Percentiles rank a stretch among this genome's conserved stretches.
Evolutionary conservation across 2,113 vertebrate species (phyloP).

Genomic region (Hyla sarda): DNA sequence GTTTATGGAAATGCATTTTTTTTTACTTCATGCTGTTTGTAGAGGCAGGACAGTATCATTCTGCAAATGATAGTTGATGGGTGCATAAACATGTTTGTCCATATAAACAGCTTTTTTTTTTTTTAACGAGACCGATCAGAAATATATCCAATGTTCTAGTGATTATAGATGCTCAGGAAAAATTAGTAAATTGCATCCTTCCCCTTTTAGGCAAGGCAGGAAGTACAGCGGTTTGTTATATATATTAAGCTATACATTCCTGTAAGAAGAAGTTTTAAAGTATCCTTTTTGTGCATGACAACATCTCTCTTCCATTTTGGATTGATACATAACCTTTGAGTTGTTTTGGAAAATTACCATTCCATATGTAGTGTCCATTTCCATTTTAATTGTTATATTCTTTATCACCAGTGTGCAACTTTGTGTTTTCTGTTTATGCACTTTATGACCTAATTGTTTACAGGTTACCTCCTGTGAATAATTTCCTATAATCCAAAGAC

Average conservation of each 20-base stretch:
- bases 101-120: too few relatives aligned
- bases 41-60: neutral
- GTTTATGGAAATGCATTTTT: neutral
- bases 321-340: neutral
- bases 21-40: neutral
- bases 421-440: neutral
- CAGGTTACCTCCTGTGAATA: too few relatives aligned
- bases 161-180: neutral
- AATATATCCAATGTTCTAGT: neutral
- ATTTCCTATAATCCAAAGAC: neutral
- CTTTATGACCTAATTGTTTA: neutral
- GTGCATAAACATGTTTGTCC: too few relatives aligned
- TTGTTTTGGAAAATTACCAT: neutral
- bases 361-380: neutral
- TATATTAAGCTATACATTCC: neutral
- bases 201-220: neutral
- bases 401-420: neutral
- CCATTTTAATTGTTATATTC: neutral
- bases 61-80: neutral
- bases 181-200: neutral
- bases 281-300: neutral
- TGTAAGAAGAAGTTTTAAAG: neutral
- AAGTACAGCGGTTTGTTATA: neutral
- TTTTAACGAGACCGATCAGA: neutral
- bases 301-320: neutral